Evolutionary conservation across 2,113 vertebrate species (phyloP).

Genomic region (Astur gentilis): DNA sequence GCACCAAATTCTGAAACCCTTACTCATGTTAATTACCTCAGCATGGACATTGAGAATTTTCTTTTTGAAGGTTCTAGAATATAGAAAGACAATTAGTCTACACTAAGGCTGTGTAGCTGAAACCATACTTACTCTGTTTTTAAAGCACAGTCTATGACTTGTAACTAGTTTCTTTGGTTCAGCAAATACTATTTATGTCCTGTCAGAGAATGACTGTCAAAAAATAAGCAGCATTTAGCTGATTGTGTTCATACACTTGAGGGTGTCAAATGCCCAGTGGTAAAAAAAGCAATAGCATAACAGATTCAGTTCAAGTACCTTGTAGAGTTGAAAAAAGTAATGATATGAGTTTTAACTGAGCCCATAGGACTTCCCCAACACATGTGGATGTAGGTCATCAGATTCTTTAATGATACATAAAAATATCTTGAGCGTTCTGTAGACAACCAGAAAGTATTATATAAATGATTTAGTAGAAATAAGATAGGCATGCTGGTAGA

Average conservation of each 20-base stretch:
- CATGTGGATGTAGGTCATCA: not conserved
- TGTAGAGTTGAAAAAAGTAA: not conserved
- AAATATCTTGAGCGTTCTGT: not conserved
- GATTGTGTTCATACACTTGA: not conserved
- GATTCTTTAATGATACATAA: not conserved
- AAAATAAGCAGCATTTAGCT: not conserved
- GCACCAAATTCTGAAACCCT: not conserved
- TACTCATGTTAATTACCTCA: not conserved
- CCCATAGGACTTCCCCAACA: not conserved
- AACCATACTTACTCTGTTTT: not conserved
- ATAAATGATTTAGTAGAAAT: slow-evolving; percentile 1
- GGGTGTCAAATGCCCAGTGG: not conserved
- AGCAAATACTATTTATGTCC: not conserved
- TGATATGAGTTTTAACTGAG: not conserved
- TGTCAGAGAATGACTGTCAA: not conserved
- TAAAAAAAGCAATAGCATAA: not conserved
- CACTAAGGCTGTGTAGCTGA: not conserved
- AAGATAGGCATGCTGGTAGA: not conserved
- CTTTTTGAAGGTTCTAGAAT: not conserved
- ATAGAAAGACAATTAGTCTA: not conserved
- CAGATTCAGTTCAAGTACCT: not conserved
- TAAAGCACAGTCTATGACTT: not conserved
- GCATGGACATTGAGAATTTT: not conserved
- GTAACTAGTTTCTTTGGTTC: not conserved
- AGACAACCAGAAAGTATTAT: not conserved